Conservation (phyloP, 2,797 vertebrate species). For the Darevskia mixta region DNA sequence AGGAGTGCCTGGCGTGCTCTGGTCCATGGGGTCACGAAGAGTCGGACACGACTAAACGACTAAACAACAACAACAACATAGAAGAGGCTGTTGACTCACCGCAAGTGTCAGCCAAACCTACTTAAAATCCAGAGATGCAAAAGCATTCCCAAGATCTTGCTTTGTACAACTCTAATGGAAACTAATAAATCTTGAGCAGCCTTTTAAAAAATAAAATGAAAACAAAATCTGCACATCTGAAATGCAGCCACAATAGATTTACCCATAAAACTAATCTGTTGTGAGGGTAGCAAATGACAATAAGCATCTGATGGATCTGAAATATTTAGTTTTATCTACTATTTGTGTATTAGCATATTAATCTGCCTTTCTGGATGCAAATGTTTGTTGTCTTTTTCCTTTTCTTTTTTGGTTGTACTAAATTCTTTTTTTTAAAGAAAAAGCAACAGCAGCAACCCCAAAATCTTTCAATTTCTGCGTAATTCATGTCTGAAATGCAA, state of each 20-base stretch:
- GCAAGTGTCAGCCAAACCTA: accelerated
- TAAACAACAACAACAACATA: no score
- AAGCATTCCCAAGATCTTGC: conserved; percentile 8
- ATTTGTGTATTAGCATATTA: conserved; percentile 53
- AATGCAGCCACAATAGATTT: conserved; percentile 20
- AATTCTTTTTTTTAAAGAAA: conserved; percentile 11
- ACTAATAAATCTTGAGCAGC: not conserved
- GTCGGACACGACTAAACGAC: no score
- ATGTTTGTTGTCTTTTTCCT: conserved; percentile 45
- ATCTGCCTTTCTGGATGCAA: conserved; percentile 57
- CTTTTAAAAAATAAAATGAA: not conserved
- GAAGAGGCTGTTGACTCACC: not conserved
- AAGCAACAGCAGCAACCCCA: not conserved
- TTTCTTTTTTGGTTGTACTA: conserved; percentile 43
- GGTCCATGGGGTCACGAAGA: no score
- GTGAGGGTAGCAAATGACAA: conserved; percentile 35
- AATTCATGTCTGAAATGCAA: conserved; percentile 60
- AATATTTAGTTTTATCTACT: conserved; percentile 55
- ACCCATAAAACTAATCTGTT: conserved; percentile 57
- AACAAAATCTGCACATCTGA: not conserved
- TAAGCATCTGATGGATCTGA: conserved; percentile 52
- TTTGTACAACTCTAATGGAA: not conserved
- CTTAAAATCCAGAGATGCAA: not conserved
- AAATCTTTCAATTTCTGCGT: conserved; percentile 40
- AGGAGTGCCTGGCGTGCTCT: no score